Evolutionary conservation across 2,797 vertebrate species (phyloP).

Genomic region (Acanthopagrus latus): DNA sequence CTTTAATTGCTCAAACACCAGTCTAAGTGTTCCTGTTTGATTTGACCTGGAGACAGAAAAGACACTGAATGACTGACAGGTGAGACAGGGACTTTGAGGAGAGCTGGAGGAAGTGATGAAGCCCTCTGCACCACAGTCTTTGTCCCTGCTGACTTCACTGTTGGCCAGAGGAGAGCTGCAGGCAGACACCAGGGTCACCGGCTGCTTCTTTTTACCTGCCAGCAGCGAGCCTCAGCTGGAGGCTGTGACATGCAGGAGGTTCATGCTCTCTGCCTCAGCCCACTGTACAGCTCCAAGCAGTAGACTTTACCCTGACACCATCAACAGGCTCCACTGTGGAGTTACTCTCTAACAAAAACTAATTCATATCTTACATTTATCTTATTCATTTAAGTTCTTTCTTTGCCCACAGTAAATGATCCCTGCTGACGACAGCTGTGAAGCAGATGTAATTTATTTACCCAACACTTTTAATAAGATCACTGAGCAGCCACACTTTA

Average conservation of each 20-base stretch:
- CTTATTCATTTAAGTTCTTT: too few relatives aligned
- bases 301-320: not conserved
- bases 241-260: not conserved
- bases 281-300: not conserved
- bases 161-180: not conserved
- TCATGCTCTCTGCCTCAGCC: not conserved
- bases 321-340: not conserved
- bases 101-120: too few relatives aligned
- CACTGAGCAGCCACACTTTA: conserved; percentile 6
- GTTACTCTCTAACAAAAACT: not conserved
- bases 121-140: not conserved
- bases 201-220: not conserved
- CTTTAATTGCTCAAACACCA: too few relatives aligned
- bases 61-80: not conserved
- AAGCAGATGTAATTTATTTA: conserved; percentile 27
- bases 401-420: not conserved
- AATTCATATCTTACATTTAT: not conserved
- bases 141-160: not conserved
- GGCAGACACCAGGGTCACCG: too few relatives aligned
- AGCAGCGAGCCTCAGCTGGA: not conserved
- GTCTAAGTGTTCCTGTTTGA: not conserved
- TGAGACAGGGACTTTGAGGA: too few relatives aligned
- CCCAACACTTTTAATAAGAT: conserved; percentile 16
- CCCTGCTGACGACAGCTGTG: not conserved
- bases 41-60: not conserved